A percentile compares a stretch with the other conserved stretches of the same genome.
Evolutionary conservation across 2,888 invertebrate species (phyloP).

Genomic region (Chalcosyrphus nemorum): DNA sequence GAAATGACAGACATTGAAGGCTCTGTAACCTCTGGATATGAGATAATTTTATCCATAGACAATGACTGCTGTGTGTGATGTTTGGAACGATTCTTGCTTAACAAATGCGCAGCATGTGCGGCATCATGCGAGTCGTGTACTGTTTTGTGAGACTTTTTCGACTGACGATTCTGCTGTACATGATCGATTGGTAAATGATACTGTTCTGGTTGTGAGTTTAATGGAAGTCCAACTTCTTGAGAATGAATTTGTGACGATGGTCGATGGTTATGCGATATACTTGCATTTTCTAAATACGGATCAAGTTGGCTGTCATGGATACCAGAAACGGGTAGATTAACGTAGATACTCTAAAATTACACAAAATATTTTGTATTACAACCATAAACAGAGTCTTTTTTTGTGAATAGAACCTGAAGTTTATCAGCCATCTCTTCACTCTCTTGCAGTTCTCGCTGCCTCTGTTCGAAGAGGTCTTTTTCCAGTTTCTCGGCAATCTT

Average conservation of each 20-base stretch:
- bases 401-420: slow-evolving; percentile 82
- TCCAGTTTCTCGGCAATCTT: slow-evolving; percentile 87
- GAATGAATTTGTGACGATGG: slow-evolving; percentile 36
- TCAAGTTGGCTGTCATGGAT: slow-evolving; percentile 77
- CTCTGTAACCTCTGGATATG: slow-evolving; percentile 79
- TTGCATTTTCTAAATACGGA: slow-evolving; percentile 79
- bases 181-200: slow-evolving; percentile 23
- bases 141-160: slow-evolving; percentile 68
- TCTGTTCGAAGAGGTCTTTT: slow-evolving; percentile 83
- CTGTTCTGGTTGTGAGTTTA: slow-evolving; percentile 23
- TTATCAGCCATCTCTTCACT: slow-evolving; percentile 83
- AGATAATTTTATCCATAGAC: slow-evolving; percentile 77
- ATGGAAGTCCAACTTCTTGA: slow-evolving; percentile 41
- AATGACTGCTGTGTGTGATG: slow-evolving; percentile 43
- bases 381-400: too few relatives aligned
- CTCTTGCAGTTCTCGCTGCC: slow-evolving; percentile 83
- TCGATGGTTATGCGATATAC: slow-evolving; percentile 75
- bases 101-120: slow-evolving; percentile 56
- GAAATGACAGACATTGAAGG: slow-evolving; percentile 19
- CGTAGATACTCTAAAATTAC: slow-evolving; percentile 78
- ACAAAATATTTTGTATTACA: too few relatives aligned
- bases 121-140: slow-evolving; percentile 73
- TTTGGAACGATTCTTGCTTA: slow-evolving; percentile 46
- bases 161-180: slow-evolving; percentile 15
- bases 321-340: slow-evolving; percentile 78